Evolutionary conservation across 2,888 invertebrate species (phyloP), one percentile per base, ranked within the genome.

Genomic region (Dolichomitus sp.): DNA sequence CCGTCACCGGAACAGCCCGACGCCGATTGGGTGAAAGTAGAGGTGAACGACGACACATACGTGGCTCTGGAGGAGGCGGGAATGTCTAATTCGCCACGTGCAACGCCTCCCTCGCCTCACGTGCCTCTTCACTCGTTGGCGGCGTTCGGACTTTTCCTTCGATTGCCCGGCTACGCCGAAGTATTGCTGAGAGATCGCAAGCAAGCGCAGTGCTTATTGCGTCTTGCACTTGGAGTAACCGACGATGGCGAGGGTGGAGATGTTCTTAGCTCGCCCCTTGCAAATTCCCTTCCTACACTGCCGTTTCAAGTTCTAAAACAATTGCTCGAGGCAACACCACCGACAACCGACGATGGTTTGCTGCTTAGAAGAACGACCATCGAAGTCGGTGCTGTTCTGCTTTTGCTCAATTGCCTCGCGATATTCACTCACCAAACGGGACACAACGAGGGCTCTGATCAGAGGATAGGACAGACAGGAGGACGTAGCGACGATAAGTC

Each of bases 201-300:
- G 86, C 96, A 97, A 84, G 99, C 99, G 0, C 97, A 98, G 89
- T 98, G 98, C 92, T 95, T 99, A 83, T 94, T 99, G 85, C 95
- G 98, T 5, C 95, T 99, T 68, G 97, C 98, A 45, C 95, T 99
- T 23, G 99, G 99, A 27, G 98, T 98, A 6, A 97, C 97, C 2
- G 98, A 98, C 89, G 98, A 98, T 91, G 98, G 98, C 63, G 98
- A 98, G 94, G 98, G 98, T 92, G 97, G 96, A 85, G 97, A 97
- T 87, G 97, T 97, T 66, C 95, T 97, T 87, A 95, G 95, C 63
- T 96, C 96, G 6, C 95, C 96, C 0, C 94, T 97, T 19, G 97
- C 97, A 0, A 94, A 95, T 48, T 95, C 96, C 0, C 92, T 97
- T 66, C 96, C 96, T 0, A 96, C 96, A 0, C 94, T 98, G 88